Evolutionary conservation across 2,888 invertebrate species (phyloP), one percentile per base, ranked within the genome.

Genomic region (Amitus sp.): DNA sequence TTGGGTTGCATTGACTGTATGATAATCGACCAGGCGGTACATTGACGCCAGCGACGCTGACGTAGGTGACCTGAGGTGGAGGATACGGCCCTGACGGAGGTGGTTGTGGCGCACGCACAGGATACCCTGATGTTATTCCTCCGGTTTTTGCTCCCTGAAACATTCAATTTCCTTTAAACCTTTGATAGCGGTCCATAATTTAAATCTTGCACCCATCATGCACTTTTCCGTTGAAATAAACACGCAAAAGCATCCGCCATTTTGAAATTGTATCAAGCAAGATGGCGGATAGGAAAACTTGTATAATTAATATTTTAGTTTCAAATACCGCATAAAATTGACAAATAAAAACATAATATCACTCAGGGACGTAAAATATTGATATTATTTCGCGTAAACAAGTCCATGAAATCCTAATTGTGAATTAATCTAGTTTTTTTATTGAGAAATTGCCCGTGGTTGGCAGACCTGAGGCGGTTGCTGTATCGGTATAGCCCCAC

Each of bases 121-220:
- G 92, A 85, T 93, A 94, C 1, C 93, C 93, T 60, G 93, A 90
- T 0, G 93, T 91, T 62, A 94, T 94, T 73, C 92, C 91, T 60
- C 93, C 92, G 0, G 90, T 87, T 77, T 92, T 91, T n/a, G 88
- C 83, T 58, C 88, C 87, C 90, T 90, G 48, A 9, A 55, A 23
- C 7, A 34, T 12, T 34, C 34, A 34, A 6, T 4, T 5, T 34
- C n/a, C 13, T 34, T 13, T 6, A 34, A 34, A 34, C n/a, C n/a
- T n/a, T n/a, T n/a, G n/a, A n/a, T n/a, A n/a, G n/a, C n/a, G n/a
- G n/a, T n/a, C n/a, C n/a, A n/a, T n/a, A n/a, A n/a, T n/a, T n/a
- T n/a, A n/a, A n/a, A n/a, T n/a, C n/a, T n/a, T n/a, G n/a, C n/a
- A n/a, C n/a, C n/a, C n/a, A n/a, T n/a, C n/a, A n/a, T n/a, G n/a